Evolutionary conservation across 2,113 vertebrate genomes (phyloP).

Genomic region (Hucho hucho): DNA sequence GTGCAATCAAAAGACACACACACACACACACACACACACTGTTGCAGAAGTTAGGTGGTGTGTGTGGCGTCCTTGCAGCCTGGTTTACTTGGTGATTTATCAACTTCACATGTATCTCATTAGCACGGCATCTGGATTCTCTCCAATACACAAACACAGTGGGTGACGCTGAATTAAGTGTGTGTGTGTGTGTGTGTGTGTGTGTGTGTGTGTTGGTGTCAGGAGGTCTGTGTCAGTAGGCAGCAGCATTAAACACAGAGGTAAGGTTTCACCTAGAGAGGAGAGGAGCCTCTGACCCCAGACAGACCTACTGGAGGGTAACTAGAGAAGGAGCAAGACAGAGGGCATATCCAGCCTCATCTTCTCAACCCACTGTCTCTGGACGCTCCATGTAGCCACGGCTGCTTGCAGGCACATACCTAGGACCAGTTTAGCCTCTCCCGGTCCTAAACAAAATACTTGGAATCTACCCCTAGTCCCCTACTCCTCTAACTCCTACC

Average conservation of each 20-base stretch:
- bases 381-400: too few species aligned
- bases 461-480: too few species aligned
- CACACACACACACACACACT: not conserved
- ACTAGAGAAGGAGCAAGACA: not conserved
- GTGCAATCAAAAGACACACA: not conserved
- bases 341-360: not conserved
- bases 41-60: not conserved
- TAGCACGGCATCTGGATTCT: slow-evolving; percentile 1
- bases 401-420: too few species aligned
- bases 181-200: slow-evolving; percentile 11
- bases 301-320: not conserved
- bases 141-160: slow-evolving; percentile 4
- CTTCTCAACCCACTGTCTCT: too few species aligned
- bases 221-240: slow-evolving; percentile 2
- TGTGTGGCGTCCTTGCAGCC: not conserved
- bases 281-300: not conserved
- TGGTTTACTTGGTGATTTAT: not conserved
- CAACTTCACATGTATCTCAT: not conserved
- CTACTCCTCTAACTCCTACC: too few species aligned
- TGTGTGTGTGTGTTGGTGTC: slow-evolving; percentile 17
- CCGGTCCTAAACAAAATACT: too few species aligned
- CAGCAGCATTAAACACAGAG: slow-evolving; percentile 3
- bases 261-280: slow-evolving; percentile 4
- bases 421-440: too few species aligned
- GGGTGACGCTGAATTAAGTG: not conserved